Conservation (phyloP, 2,797 vertebrate species). For the Buceros bicornis region DNA sequence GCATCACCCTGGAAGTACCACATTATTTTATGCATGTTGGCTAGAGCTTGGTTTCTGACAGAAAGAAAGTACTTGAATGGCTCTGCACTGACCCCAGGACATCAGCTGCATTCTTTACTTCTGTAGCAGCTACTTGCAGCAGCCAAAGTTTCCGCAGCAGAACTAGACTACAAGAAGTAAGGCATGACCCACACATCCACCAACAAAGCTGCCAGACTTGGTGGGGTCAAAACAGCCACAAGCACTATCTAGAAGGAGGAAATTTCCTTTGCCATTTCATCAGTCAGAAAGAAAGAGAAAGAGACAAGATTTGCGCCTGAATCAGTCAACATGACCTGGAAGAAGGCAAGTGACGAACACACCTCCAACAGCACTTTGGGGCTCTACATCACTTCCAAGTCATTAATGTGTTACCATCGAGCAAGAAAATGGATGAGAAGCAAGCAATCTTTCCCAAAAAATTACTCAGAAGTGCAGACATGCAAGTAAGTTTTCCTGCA, state of each 20-base stretch:
- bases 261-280: not conserved
- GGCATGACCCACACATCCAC: not conserved
- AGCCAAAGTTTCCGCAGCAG: not conserved
- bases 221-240: not conserved
- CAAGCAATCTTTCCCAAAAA: not conserved
- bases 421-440: not conserved
- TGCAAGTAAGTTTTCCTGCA: not conserved
- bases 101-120: not conserved
- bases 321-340: not conserved
- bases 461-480: not conserved
- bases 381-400: not conserved
- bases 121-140: not conserved
- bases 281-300: not conserved
- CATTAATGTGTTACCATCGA: not conserved
- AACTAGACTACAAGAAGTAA: not conserved
- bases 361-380: not conserved
- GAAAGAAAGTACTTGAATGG: not conserved
- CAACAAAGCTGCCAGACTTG: not conserved
- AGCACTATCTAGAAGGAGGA: not conserved
- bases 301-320: rapidly evolving
- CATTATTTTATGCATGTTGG: not conserved
- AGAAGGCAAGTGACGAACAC: not conserved
- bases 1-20: not conserved
- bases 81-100: not conserved
- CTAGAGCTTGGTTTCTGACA: not conserved